Base-by-base conservation (phyloP, 2,797 vertebrate genomes). In the Percopsis omiscomaycus region DNA sequence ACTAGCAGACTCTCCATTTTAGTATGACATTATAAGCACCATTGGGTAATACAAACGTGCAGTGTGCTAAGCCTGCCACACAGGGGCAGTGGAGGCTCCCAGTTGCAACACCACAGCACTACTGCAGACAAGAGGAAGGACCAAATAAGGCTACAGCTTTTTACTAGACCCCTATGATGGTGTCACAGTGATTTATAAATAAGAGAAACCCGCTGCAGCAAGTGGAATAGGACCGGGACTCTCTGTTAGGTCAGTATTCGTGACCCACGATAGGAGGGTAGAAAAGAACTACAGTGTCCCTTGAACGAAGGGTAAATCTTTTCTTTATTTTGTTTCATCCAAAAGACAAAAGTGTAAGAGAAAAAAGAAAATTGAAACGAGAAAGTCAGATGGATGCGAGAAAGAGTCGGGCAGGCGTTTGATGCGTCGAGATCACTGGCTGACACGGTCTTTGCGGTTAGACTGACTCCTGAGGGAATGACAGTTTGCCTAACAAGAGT, bases 141-240 rank as follows among this genome's bases (percentile, higher is more conserved):
- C 90, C 90, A 91, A 90, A 91, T 89, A 92, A 90, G 90, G 89
- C 64, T 82, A 89, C 71, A 58, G 48, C 73, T n/a, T 74, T 85
- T 89, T 89, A 85, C 77, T 78, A 76, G 77, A 77, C 64, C 62
- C 65, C 73, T 55, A 74, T 74, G 82, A 82, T 83, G 82, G 75
- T 86, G 86, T 89, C 91, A 90, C 82, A 77, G 74, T 63, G 79
- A 87, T 89, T 89, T 91, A 91, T 86, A 90, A 92, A 92, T 91
- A 91, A 87, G 88, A 82, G 56, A 73, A 73, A 75, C 74, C 69
- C 55, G 69, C 68, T 83, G 79, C 80, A 73, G 70, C 75, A 62
- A 55, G 69, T 59, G 59, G 79, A 73, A 66, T 72, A 15, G 22
- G 64, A 73, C 69, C 45, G 64, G 55, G 61, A 16, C 58, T 37